Evolutionary conservation across 2,797 vertebrate genomes (phyloP).

Genomic region (Sebastes flavidus): DNA sequence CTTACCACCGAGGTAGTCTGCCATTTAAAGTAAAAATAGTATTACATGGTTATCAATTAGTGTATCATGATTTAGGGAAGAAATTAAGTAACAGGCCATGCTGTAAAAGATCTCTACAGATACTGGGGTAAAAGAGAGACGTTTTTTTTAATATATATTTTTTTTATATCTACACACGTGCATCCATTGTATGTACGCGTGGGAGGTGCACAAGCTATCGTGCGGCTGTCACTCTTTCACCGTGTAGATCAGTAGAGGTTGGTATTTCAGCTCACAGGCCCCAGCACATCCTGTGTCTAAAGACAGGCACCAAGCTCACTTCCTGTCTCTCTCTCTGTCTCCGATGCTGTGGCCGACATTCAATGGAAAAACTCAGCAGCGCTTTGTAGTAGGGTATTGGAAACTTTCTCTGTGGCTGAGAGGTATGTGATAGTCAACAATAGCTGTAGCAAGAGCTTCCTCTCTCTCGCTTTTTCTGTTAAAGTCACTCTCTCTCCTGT

Average conservation of each 20-base stretch:
- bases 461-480: slow-evolving; percentile 58
- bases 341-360: slow-evolving; percentile 70
- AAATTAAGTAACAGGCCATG: background rate
- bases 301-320: slow-evolving; percentile 72
- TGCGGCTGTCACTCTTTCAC: slow-evolving; percentile 77
- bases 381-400: slow-evolving; percentile 80
- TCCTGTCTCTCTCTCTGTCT: slow-evolving; percentile 73
- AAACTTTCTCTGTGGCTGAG: slow-evolving; percentile 84
- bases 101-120: background rate
- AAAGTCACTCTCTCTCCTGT: slow-evolving; percentile 40
- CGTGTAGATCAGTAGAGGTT: slow-evolving; percentile 63
- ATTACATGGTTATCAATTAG: background rate
- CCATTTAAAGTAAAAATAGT: background rate
- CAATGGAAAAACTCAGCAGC: slow-evolving; percentile 77
- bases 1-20: background rate
- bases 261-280: slow-evolving; percentile 76
- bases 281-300: slow-evolving; percentile 84
- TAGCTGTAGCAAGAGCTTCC: slow-evolving; percentile 71
- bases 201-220: slow-evolving; percentile 55
- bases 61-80: background rate
- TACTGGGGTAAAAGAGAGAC: background rate
- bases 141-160: slow-evolving; percentile 30
- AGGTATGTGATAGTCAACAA: slow-evolving; percentile 70
- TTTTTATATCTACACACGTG: slow-evolving; percentile 20
- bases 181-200: slow-evolving; percentile 53